These are phyloP conservation scores for Strigamia maritima DNA, from an alignment of 2,888 invertebrate species.

Conservation along the genomic window DNA sequence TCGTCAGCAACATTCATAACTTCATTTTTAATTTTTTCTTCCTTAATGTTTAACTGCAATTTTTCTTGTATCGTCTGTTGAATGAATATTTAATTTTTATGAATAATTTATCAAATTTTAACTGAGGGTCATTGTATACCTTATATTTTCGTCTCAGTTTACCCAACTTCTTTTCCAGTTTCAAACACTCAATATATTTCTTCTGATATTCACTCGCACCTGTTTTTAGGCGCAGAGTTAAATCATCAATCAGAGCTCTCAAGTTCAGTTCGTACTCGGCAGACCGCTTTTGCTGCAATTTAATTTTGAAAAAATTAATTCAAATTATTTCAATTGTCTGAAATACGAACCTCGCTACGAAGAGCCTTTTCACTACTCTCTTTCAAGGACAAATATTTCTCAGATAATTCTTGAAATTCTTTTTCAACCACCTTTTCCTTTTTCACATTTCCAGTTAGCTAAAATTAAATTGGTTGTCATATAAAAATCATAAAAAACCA, in stretches of 20 bases:
- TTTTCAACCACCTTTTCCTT: background rate
- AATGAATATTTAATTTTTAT: no score
- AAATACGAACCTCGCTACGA: background rate
- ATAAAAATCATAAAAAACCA: background rate
- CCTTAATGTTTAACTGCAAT: background rate
- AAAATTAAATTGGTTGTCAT: background rate
- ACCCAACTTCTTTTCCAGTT: constrained; percentile 26
- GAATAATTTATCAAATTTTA: no score
- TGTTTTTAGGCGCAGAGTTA: background rate
- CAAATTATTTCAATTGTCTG: background rate
- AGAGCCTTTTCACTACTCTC: background rate
- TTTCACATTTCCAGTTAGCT: background rate
- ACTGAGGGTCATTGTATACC: background rate
- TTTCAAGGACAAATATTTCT: background rate
- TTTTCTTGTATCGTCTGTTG: no score
- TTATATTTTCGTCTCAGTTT: background rate
- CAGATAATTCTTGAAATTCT: background rate
- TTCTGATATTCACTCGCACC: constrained; percentile 35
- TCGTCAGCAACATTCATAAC: background rate
- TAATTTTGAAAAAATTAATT: background rate
- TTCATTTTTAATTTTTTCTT: background rate
- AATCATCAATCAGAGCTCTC: constrained; percentile 15
- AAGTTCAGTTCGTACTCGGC: background rate
- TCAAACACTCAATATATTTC: constrained; percentile 33
- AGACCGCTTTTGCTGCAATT: background rate